Evolutionary conservation across 2,113 vertebrate species (phyloP), one percentile per base, ranked within the genome.

Genomic region (Onychorhynchus coronatus): DNA sequence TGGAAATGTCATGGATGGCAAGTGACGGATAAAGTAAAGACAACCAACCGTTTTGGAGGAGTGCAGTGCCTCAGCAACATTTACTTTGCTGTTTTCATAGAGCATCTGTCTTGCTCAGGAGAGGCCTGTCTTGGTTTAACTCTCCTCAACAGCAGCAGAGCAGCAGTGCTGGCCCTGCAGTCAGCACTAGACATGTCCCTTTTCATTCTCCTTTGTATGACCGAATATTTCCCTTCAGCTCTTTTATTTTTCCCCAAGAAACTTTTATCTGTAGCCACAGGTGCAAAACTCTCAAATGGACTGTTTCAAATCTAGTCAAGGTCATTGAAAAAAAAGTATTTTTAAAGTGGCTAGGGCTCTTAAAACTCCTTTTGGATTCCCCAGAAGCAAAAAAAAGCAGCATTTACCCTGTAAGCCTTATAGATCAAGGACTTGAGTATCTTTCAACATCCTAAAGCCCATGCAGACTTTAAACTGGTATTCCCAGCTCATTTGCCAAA

Each of bases 271-370:
- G 44, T 56, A 89, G 79, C 92, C 88, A 88, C 92, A 95, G 72
- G 92, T 96, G 91, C 88, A 85, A 80, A 96, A 96, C 70, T 96
- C 96, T 94, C 76, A 73, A 95, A 92, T 87, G 86, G 80, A 53
- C 94, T 91, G 85, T 93, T 97, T 97, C 95, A 95, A 95, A 94
- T 89, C 88, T 92, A 92, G 94, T 95, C 95, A 97, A 97, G 97
- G 97, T 97, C 95, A 96, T 67, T 70, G 88, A 93, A 91, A 92
- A 95, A 95, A 92, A 78, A 70, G n/a, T 93, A 95, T 92, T 96
- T 97, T 95, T 95, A 71, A 96, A 94, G 91, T 82, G 85, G 53
- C 58, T 89, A 58, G 58, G 86, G 88, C 95, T 95, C 88, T 96
- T 94, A 86, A 94, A 95, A 95, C 70, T 89, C 92, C 81, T 93